Percentiles rank a stretch among this genome's conserved stretches.
Evolutionary conservation across 2,888 invertebrate species (phyloP).

Genomic region (Tetragonula carbonaria): DNA sequence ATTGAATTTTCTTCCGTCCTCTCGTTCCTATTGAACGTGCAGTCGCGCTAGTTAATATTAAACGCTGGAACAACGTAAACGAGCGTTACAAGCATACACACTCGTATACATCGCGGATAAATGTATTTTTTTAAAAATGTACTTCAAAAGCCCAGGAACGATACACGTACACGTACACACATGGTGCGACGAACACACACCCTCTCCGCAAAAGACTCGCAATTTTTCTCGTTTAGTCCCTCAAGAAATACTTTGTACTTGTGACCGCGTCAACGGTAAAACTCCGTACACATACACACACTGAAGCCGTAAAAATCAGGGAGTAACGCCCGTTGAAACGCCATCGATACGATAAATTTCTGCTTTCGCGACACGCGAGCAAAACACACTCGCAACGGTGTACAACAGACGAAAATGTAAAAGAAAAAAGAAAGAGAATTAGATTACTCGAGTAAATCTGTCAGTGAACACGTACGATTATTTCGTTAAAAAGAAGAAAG

Average conservation of each 20-base stretch:
- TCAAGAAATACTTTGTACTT: slow-evolving; percentile 71
- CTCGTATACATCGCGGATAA: slow-evolving; percentile 30
- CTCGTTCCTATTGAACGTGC: neutral
- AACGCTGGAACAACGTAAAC: slow-evolving; percentile 26
- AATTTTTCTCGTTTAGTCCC: slow-evolving; percentile 38
- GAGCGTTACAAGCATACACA: slow-evolving; percentile 18
- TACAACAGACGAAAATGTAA: neutral
- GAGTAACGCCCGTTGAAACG: neutral
- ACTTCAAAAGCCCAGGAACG: slow-evolving; percentile 49
- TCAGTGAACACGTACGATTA: neutral
- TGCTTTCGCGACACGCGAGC: neutral
- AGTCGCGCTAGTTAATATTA: slow-evolving; percentile 6
- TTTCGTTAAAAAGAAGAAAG: neutral
- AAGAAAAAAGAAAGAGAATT: too few species aligned
- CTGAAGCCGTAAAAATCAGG: slow-evolving; percentile 57
- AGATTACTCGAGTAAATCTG: neutral
- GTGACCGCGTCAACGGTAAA: slow-evolving; percentile 67
- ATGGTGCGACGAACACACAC: slow-evolving; percentile 22
- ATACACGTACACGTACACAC: slow-evolving; percentile 37
- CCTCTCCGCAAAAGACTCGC: slow-evolving; percentile 22
- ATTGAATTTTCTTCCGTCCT: neutral
- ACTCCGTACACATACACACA: slow-evolving; percentile 51
- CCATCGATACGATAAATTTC: neutral
- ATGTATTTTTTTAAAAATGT: slow-evolving; percentile 5
- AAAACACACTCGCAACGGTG: neutral